phyloP scores from a whole-genome alignment of 2,113 vertebrate genomes.

The Eira barbara region DNA sequence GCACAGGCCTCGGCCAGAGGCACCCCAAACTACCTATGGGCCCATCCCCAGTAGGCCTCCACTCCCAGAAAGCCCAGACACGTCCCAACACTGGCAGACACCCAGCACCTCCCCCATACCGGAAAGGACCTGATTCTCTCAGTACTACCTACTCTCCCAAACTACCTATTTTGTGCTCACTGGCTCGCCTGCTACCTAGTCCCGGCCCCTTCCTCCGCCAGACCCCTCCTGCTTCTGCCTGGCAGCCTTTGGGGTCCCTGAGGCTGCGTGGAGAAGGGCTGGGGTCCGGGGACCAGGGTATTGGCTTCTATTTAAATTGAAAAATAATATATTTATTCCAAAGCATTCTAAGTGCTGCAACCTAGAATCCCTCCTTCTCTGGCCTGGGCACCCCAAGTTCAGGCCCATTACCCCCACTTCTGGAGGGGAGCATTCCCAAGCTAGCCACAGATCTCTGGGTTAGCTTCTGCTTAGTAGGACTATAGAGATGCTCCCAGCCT shows the following conservation, averaged over 20 bases:
- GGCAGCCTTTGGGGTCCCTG: constrained; percentile 30
- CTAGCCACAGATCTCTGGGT: constrained; percentile 38
- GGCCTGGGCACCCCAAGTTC: constrained; percentile 72
- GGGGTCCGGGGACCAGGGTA: constrained; percentile 79
- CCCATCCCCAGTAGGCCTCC: constrained; percentile 44
- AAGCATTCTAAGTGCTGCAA: constrained; percentile 86
- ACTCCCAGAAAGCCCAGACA: constrained; percentile 39
- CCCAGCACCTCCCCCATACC: constrained; percentile 74
- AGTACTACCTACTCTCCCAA: constrained; percentile 86
- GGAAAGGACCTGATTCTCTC: constrained; percentile 69
- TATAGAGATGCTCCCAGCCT: constrained; percentile 39
- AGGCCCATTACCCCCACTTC: constrained; percentile 60
- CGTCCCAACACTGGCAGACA: constrained; percentile 65
- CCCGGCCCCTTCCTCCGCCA: neutral
- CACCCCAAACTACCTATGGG: constrained; percentile 86
- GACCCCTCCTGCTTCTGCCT: constrained; percentile 15
- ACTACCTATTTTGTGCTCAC: constrained; percentile 86
- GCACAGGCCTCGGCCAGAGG: constrained; percentile 75
- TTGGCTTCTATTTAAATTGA: constrained; percentile 87
- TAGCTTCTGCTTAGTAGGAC: constrained; percentile 25
- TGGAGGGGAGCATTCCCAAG: constrained; percentile 57
- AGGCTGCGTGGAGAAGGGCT: constrained; percentile 67
- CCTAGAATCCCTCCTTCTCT: constrained; percentile 73
- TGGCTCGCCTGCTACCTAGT: constrained; percentile 79
- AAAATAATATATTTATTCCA: constrained; percentile 90